Conservation (phyloP, 2,888 invertebrate genomes). For the Epistrophella euchroma region DNA sequence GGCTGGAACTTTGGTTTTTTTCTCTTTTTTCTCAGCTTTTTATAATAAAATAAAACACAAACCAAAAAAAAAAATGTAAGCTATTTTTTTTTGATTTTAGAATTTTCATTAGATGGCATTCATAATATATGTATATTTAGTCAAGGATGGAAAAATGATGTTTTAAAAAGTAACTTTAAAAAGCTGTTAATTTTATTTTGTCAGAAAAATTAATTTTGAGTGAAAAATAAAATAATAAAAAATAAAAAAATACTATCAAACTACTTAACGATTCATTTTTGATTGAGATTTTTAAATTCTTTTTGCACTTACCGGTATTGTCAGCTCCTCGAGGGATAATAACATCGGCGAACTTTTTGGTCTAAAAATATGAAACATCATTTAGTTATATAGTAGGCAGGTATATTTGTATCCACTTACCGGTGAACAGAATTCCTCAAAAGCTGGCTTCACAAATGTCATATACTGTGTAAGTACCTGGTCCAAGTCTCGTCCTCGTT, state of each 20-base stretch:
- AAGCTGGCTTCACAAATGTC: constrained; percentile 99
- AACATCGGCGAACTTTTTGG: constrained; percentile 99
- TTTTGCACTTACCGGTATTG: constrained; percentile 91
- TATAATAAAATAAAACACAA: constrained; percentile 21
- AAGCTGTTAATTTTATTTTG: constrained; percentile 57
- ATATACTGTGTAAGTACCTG: constrained; percentile 98
- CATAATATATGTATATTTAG: constrained; percentile 33
- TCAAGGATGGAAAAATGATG: constrained; percentile 63
- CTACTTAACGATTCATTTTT: constrained; percentile 76
- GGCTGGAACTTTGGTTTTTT: constrained; percentile 76
- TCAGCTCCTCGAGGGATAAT: constrained; percentile 99
- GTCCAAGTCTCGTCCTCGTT: constrained; percentile 96
- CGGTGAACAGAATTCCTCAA: constrained; percentile 99
- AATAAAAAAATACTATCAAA: constrained; percentile 73
- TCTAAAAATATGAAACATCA: constrained; percentile 86
- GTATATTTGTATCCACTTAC: constrained; percentile 85
- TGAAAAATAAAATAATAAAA: constrained; percentile 45
- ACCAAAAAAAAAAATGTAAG: constrained; percentile 15
- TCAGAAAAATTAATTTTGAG: constrained; percentile 14
- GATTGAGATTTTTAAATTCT: background rate
- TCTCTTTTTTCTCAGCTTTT: constrained; percentile 66
- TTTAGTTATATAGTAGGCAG: background rate
- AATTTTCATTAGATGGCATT: constrained; percentile 35
- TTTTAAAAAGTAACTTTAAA: constrained; percentile 37
- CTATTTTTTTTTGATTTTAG: constrained; percentile 41